Conservation (phyloP, 2,113 vertebrate species). For the Tragelaphus buxtoni region DNA sequence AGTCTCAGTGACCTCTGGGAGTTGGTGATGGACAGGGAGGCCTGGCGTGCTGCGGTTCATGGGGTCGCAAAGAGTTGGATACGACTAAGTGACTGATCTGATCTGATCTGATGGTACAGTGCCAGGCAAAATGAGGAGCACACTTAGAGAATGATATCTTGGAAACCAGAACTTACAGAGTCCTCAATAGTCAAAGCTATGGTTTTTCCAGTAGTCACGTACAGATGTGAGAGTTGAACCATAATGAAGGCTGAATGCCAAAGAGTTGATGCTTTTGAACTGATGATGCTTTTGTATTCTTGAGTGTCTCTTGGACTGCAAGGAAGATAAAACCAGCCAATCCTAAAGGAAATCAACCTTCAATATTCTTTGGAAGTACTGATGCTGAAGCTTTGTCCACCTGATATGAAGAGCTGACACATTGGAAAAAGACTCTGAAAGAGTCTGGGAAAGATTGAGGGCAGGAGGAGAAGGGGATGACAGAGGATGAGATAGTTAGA, state of each 20-base stretch:
- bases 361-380: neutral
- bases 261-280: neutral
- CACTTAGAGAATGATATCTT: neutral
- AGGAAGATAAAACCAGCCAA: neutral
- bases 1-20: no score
- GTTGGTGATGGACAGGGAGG: no score
- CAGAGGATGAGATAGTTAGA: neutral
- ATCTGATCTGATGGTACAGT: neutral
- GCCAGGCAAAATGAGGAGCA: neutral
- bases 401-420: neutral
- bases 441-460: neutral
- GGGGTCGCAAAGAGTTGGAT: no score
- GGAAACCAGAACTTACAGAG: neutral
- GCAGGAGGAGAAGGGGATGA: neutral
- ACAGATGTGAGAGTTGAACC: neutral
- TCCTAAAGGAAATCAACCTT: neutral
- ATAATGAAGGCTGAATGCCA: neutral
- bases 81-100: no score
- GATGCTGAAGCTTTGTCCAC: neutral
- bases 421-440: neutral
- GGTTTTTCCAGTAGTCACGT: neutral
- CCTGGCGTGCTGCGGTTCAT: no score
- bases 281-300: neutral
- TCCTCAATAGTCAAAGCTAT: neutral
- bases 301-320: neutral